Conservation (phyloP, 2,113 vertebrate species). For the Macrotus californicus region DNA sequence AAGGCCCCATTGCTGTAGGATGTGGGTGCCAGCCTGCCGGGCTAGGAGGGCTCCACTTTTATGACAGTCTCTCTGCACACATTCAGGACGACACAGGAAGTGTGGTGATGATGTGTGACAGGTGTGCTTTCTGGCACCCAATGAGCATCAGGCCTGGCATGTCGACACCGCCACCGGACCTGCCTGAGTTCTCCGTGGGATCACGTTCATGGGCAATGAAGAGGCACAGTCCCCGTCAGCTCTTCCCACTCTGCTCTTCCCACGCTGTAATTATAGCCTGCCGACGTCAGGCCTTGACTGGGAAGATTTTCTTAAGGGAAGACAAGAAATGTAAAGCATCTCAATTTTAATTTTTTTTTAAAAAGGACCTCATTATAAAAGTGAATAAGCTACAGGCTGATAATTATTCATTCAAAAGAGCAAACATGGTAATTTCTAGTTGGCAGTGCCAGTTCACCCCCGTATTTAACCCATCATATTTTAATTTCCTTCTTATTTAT, state of each 20-base stretch:
- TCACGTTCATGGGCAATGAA: background rate
- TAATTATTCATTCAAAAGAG: conserved; percentile 22
- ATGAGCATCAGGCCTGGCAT: background rate
- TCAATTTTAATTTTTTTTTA: conserved; percentile 54
- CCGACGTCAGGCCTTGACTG: background rate
- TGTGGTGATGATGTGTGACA: background rate
- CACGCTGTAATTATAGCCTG: background rate
- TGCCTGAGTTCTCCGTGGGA: background rate
- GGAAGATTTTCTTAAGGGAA: conserved; percentile 48
- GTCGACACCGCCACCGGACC: background rate
- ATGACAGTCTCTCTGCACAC: background rate
- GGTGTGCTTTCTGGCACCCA: background rate
- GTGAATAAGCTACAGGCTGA: background rate
- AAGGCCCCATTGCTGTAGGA: no score
- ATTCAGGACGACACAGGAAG: background rate
- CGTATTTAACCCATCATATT: conserved; percentile 53
- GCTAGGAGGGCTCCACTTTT: background rate
- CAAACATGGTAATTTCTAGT: background rate
- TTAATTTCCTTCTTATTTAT: conserved; percentile 60
- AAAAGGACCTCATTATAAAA: conserved; percentile 22
- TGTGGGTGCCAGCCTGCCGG: background rate
- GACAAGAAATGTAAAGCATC: conserved; percentile 36
- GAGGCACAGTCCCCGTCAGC: background rate
- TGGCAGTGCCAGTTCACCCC: background rate
- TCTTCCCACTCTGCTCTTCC: background rate